Evolutionary conservation across 2,113 vertebrate species (phyloP), one percentile per base, ranked within the genome.

Genomic region (Turnix velox): DNA sequence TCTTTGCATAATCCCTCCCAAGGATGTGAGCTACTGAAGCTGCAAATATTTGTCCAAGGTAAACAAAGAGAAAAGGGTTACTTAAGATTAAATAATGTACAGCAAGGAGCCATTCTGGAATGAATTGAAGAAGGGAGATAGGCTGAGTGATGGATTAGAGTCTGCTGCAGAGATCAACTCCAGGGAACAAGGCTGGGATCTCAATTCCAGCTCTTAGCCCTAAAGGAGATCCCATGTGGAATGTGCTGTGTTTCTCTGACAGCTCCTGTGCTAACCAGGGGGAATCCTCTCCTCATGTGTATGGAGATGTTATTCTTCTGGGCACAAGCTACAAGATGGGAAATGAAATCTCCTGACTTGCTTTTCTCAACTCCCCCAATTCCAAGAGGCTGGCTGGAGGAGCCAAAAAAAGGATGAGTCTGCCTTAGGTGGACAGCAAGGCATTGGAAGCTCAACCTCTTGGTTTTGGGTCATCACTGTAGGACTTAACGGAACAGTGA

Each of bases 41-140:
- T 46, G 54, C 92, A 91, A 92, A 87, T 92, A 57, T 93, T 94
- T 96, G 84, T 59, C 66, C 45, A 68, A 86, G 37, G 40, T 72
- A 95, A 93, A 94, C 52, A 75, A 84, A 81, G 71, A 84, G 37
- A 74, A 71, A 88, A 81, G 43, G 28, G 33, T 84, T 84, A 43
- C 15, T 71, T 58, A 33, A 43, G 52, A 52, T 65, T 55, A 71
- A 96, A 68, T 37, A 57, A 75, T 31, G 37, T 48, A 33, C 8
- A 20, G 55, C 0, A 0, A 81, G 81, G 43, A 90, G 61, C 24
- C 35, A 28, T 16, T 15, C 52, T 30, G 35, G 76, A 30, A 57
- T 75, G 35, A 78, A 48, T 18, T 43, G 23, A 37, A 71, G 59
- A 49, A 24, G 45, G 31, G 45, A 51, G 19, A 76, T 12, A 46